Evolutionary conservation across 1,140 invertebrate genomes (phyloP), one percentile per base, ranked within the genome.

Genomic region (Drosophila rufa): DNA sequence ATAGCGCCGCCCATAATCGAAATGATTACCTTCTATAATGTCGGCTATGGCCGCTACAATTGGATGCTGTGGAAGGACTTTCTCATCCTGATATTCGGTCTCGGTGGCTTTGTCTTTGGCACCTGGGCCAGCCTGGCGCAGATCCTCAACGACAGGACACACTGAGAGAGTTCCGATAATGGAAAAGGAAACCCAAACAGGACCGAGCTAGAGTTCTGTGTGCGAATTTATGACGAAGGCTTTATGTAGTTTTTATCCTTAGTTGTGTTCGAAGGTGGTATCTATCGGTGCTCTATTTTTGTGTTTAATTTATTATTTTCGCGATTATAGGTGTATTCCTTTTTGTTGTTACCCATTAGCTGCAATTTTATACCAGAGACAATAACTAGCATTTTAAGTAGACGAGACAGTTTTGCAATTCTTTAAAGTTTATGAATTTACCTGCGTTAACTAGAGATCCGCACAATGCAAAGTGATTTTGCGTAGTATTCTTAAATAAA

Each of bases 1-100:
- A 97, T 99, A 76, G 97, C 98, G 79, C 98, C 98, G 53, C 97
- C 98, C 1, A 93, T 98, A 15, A 96, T 99, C 64, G 97, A 99
- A 92, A 96, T 98, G n/a, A 94, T 98, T 27, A 96, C 96, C 4
- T 96, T 96, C 80, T 96, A 95, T 94, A 94, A 95, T 6, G 93
- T 95, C 48, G 94, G 95, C 19, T 94, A 95, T 47, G 95, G 95
- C 12, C 94, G 92, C 79, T 94, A 94, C 68, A 94, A 94, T 58
- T 95, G 95, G 94, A 94, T 94, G 50, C 89, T 96, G 5, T 95
- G 95, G 94, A 97, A 97, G 90, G 95, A 97, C 93, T 78, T 96
- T 47, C 68, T 92, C 1, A 96, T 98, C 43, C 94, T 97, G 11
- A 65, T 96, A 2, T 96, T 97, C 83, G 97, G 97, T 3, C 90